Evolutionary conservation across 2,113 vertebrate species (phyloP).

Genomic region (rat (Rattus norvegicus)): DNA sequence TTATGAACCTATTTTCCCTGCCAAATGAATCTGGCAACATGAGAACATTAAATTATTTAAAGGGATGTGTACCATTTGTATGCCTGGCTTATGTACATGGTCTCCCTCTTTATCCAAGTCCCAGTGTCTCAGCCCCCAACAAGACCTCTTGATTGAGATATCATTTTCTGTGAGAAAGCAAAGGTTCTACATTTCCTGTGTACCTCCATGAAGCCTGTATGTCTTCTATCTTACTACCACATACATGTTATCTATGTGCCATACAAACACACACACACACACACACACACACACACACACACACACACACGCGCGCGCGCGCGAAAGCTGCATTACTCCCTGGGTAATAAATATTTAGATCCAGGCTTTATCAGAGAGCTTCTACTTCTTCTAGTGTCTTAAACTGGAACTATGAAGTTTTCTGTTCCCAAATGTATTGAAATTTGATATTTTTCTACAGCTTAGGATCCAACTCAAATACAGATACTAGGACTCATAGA

Average conservation of each 20-base stretch:
- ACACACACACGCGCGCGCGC: too few species aligned
- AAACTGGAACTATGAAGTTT: background rate
- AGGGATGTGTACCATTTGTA: conserved; percentile 1
- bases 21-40: conserved; percentile 59
- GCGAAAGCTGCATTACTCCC: background rate
- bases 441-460: background rate
- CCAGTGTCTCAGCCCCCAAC: background rate
- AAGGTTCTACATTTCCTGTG: background rate
- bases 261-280: too few species aligned
- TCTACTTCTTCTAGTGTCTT: background rate
- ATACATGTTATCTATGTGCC: background rate
- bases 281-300: too few species aligned
- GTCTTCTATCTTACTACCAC: background rate
- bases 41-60: conserved; percentile 61
- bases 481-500: background rate
- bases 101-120: background rate
- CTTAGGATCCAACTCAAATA: background rate
- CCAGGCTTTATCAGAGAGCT: background rate
- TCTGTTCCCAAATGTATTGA: background rate
- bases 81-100: background rate
- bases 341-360: background rate
- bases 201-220: background rate
- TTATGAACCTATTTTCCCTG: conserved; percentile 70
- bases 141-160: conserved; percentile 2
- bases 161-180: background rate